Conservation (phyloP, 2,888 invertebrate genomes). For the Leuctra nigra region DNA sequence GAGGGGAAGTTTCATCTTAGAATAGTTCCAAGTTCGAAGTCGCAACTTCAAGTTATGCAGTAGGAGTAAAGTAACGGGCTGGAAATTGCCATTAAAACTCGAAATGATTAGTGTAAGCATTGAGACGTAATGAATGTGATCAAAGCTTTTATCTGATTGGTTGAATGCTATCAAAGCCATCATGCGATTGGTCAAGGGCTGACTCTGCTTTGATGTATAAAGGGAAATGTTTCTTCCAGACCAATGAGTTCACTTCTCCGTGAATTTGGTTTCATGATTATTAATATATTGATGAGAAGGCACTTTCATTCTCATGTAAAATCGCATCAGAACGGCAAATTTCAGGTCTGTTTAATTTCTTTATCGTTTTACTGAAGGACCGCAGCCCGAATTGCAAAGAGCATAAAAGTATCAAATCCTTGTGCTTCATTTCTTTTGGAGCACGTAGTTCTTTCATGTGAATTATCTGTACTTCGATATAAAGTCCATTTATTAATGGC, state of each 20-base stretch:
- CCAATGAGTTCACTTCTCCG: background rate
- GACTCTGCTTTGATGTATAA: background rate
- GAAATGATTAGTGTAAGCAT: background rate
- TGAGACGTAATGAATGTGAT: background rate
- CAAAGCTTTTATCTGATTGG: background rate
- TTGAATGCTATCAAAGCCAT: background rate
- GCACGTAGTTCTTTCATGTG: no score
- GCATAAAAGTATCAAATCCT: no score
- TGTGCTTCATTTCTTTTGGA: no score
- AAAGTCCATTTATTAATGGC: no score
- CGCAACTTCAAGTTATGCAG: no score
- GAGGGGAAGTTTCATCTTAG: no score
- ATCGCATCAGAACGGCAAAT: no score
- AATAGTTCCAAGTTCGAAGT: no score
- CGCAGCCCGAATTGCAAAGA: no score
- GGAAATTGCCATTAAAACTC: constrained; percentile 3
- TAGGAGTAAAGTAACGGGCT: background rate
- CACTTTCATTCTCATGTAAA: background rate
- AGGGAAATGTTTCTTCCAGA: background rate
- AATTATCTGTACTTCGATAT: no score
- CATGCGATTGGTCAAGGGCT: background rate
- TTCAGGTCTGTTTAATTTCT: no score
- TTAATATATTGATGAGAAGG: background rate
- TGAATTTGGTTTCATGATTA: background rate
- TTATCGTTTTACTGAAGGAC: no score